These are phyloP conservation scores for Axea sp. DNA, from an alignment of 2,888 invertebrate genomes.

Conservation along the genomic window DNA sequence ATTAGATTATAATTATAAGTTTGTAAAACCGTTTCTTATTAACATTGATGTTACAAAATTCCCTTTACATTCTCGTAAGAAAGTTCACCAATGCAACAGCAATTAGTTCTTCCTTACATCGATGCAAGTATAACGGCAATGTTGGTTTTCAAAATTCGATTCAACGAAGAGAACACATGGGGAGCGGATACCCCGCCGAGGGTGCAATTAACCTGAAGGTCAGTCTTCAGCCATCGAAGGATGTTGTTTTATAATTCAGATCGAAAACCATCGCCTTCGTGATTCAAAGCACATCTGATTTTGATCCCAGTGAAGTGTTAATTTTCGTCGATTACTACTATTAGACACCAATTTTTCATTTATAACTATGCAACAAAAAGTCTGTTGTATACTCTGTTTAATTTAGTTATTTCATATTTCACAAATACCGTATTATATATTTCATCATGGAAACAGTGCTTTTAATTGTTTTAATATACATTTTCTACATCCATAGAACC, in stretches of 20 bases:
- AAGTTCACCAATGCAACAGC: constrained; percentile 18
- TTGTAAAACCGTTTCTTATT: constrained; percentile 12
- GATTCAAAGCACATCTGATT: constrained; percentile 41
- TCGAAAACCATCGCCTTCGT: constrained; percentile 45
- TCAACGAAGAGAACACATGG: constrained; percentile 8
- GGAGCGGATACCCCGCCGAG: constrained; percentile 67
- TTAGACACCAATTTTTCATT: constrained; percentile 15
- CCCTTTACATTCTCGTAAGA: constrained; percentile 1
- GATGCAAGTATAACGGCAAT: constrained; percentile 34
- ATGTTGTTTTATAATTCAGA: constrained; percentile 56
- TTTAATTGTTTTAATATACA: too few species aligned
- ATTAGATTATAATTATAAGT: constrained; percentile 40
- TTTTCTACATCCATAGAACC: too few species aligned
- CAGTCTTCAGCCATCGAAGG: constrained; percentile 65
- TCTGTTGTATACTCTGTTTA: background rate
- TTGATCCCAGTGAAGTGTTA: constrained; percentile 53
- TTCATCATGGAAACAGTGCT: too few species aligned
- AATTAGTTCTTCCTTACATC: constrained; percentile 19
- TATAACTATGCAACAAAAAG: constrained; percentile 3
- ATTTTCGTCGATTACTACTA: constrained; percentile 34
- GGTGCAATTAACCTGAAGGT: constrained; percentile 72
- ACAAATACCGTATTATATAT: background rate
- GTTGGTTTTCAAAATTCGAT: constrained; percentile 58
- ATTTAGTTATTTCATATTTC: constrained; percentile 14
- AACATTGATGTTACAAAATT: constrained; percentile 25